Evolutionary conservation across 2,888 invertebrate species (phyloP), one percentile per base, ranked within the genome.

Genomic region (Lordiphosa fenestrarum): DNA sequence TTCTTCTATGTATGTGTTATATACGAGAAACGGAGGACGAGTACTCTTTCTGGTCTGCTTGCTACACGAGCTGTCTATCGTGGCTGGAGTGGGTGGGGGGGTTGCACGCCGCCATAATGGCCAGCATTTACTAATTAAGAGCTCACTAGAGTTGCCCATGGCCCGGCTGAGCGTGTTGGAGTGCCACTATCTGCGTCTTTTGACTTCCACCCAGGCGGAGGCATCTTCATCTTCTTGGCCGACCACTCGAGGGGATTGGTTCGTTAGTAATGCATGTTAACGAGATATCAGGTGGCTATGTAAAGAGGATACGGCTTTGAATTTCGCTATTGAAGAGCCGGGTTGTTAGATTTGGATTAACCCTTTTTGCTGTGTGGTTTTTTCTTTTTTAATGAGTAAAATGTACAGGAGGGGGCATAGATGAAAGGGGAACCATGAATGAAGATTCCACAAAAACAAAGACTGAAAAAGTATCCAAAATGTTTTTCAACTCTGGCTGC

Each of bases 81-180:
- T 13, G 25, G 33, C n/a, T 15, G 42, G 10, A 15, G 15, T 15
- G 15, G 15, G 21, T 12, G 12, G 2, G 33, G 1, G 12, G n/a
- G 33, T 15, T 49, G 55, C 66, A 57, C 66, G 69, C 70, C 82
- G 68, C 75, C 80, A 82, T 77, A 82, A 77, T 77, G 82, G 77
- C 66, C 71, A 77, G 72, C 80, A 77, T 78, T 78, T 78, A 83
- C 77, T 78, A 78, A 78, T 78, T 78, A 78, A 78, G 77, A 82
- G 77, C 77, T 78, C 84, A 76, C 83, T 76, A 83, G 71, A 54
- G 62, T 41, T 37, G 62, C 49, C 55, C 54, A 55, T 41, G 39
- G 56, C 50, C 47, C 57, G 66, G 50, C 60, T 67, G 61, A 69
- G 76, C 83, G 76, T 76, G 69, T 71, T 69, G 71, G 53, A 80